Evolutionary conservation across 2,113 vertebrate genomes (phyloP), one percentile per base, ranked within the genome.

Genomic region (Chaetodon auriga): DNA sequence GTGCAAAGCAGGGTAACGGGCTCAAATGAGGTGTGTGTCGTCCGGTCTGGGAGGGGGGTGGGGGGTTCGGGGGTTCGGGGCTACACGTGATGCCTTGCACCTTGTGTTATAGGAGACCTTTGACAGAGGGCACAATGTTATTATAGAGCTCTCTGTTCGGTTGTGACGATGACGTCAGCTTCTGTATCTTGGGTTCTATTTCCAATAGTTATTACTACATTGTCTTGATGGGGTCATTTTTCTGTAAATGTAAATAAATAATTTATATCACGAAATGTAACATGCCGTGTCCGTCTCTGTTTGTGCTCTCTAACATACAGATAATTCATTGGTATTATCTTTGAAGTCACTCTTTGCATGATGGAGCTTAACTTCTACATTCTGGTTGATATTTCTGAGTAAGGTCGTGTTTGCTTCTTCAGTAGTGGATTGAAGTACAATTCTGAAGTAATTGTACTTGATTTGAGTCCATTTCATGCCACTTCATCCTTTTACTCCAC

Each of bases 191-290:
- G 97, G 97, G 97, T 99, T 95, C 97, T 97, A 97, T 98, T 99
- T 99, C 97, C 97, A 98, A 97, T 98, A 99, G 98, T 98, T 96
- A 97, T 97, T 95, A 95, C 94, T 92, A 98, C 97, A 97, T 98
- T 99, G 98, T 99, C 97, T 99, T 97, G 97, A 97, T 98, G 96
- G 95, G 94, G 96, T 99, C 92, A 97, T 98, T 96, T 97, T 99
- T 99, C 98, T 99, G 98, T 99, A 98, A 94, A 99, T 99, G 98
- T 99, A 99, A 99, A 99, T 99, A 99, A 99, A 99, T 98, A 98
- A 99, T 99, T 99, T 99, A 99, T 99, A 99, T 99, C 98, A 98
- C 96, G 88, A 95, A 94, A 93, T 86, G 87, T 89, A 90, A 84
- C 51, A 15, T 8, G n/a, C 62, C 21, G 88, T 49, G 76, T 91